These are phyloP conservation scores for Helicoverpa assulta DNA, from an alignment of 2,888 invertebrate genomes.

Conservation along the genomic window DNA sequence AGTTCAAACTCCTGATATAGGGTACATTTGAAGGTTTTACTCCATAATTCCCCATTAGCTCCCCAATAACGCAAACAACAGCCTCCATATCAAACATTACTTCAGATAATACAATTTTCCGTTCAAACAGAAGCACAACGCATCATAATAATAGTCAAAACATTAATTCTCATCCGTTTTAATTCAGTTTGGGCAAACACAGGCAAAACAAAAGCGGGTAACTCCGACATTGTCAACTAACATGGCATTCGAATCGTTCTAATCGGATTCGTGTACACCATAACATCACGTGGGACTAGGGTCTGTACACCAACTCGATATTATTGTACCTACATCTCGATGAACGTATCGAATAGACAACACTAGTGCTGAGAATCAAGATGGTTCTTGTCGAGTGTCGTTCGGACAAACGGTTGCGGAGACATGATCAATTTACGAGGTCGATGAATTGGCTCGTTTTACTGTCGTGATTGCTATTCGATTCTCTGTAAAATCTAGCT, in stretches of 20 bases:
- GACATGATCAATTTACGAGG: not conserved
- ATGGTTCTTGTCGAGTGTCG: not conserved
- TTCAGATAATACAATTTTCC: constrained; percentile 28
- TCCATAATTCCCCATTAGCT: not conserved
- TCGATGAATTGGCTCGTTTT: not conserved
- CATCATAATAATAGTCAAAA: constrained; percentile 49
- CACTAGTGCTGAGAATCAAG: not conserved
- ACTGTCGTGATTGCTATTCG: not conserved
- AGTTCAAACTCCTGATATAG: no score
- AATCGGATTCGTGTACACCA: constrained; percentile 59
- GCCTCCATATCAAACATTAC: constrained; percentile 3
- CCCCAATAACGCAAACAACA: not conserved
- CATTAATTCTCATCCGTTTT: constrained; percentile 54
- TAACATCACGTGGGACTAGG: constrained; percentile 51
- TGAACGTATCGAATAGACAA: constrained; percentile 10
- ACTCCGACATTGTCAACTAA: constrained; percentile 54
- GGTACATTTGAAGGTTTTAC: no score
- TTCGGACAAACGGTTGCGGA: not conserved
- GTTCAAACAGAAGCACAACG: constrained; percentile 8
- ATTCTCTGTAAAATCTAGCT: no score
- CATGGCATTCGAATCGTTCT: constrained; percentile 57
- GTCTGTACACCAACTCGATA: constrained; percentile 35
- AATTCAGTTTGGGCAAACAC: constrained; percentile 56
- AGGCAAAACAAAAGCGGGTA: constrained; percentile 54
- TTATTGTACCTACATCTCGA: constrained; percentile 20